These are phyloP conservation scores for Scylla paramamosain DNA, from an alignment of 1,140 invertebrate genomes.

Conservation along the genomic window DNA sequence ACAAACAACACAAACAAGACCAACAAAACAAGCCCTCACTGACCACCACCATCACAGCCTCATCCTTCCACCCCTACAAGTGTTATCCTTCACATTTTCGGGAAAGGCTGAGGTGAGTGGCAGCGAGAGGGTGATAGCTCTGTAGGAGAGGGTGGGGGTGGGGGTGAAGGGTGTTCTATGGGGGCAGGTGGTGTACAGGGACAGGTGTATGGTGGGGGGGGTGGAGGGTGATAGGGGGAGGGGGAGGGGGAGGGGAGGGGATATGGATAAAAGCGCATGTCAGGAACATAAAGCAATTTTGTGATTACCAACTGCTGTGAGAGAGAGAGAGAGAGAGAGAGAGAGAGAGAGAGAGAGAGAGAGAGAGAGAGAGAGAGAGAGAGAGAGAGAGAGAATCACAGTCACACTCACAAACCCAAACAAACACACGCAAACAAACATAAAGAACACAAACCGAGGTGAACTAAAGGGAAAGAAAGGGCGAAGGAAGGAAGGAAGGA, in stretches of 20 bases:
- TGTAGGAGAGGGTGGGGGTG: background rate
- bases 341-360: background rate
- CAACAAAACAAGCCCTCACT: too few relatives aligned
- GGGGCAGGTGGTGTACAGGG: too few relatives aligned
- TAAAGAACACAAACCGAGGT: background rate
- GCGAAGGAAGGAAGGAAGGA: background rate
- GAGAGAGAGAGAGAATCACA: background rate
- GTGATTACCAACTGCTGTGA: background rate
- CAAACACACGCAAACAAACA: background rate
- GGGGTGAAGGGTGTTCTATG: background rate
- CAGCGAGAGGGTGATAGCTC: background rate
- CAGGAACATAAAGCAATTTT: background rate
- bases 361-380: conserved; percentile 16
- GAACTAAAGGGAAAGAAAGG: background rate
- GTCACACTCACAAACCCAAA: background rate
- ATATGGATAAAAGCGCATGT: background rate
- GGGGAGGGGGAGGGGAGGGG: background rate
- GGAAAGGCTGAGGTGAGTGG: too few relatives aligned
- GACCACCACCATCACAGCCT: background rate
- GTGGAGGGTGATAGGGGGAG: background rate
- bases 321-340: too few relatives aligned
- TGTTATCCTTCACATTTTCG: too few relatives aligned
- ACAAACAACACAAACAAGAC: too few relatives aligned
- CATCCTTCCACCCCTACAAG: background rate
- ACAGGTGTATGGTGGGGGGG: background rate